A percentile compares a stretch with the other conserved stretches of the same genome.
Conservation (phyloP, 2,888 invertebrate species). For the Synanthedon formicaeformis region DNA sequence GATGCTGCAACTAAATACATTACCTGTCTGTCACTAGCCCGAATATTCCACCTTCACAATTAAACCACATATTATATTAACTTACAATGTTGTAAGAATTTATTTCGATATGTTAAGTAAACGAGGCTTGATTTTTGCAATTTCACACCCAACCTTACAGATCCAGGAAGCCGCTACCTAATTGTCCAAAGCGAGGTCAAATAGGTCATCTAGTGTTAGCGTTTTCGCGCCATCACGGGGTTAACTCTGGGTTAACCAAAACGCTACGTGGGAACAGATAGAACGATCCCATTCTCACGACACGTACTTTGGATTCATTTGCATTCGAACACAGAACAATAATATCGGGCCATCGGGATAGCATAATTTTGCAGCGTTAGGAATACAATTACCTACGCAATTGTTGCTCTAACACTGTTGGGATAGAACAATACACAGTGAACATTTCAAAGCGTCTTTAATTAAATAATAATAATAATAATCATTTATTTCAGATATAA, state of each 20-base stretch:
- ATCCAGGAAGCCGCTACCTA: constrained; percentile 13
- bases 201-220: constrained; percentile 16
- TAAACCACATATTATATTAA: too few relatives aligned
- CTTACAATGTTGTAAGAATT: too few relatives aligned
- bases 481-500: too few relatives aligned
- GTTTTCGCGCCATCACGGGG: constrained; percentile 40
- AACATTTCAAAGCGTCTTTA: too few relatives aligned
- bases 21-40: too few relatives aligned
- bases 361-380: not conserved
- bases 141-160: not conserved
- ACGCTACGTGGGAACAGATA: constrained; percentile 38
- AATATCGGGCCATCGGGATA: constrained; percentile 20
- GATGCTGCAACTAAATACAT: too few relatives aligned
- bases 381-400: not conserved
- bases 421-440: not conserved
- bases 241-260: constrained; percentile 41
- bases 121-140: constrained; percentile 1
- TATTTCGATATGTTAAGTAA: not conserved
- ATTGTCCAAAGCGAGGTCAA: constrained; percentile 15
- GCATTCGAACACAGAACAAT: constrained; percentile 39
- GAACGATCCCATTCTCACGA: constrained; percentile 42
- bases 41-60: too few relatives aligned
- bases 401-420: not conserved
- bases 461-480: too few relatives aligned
- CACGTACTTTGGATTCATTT: constrained; percentile 28